phyloP scores from a whole-genome alignment of 2,888 invertebrate species.

The Operophtera brumata region DNA sequence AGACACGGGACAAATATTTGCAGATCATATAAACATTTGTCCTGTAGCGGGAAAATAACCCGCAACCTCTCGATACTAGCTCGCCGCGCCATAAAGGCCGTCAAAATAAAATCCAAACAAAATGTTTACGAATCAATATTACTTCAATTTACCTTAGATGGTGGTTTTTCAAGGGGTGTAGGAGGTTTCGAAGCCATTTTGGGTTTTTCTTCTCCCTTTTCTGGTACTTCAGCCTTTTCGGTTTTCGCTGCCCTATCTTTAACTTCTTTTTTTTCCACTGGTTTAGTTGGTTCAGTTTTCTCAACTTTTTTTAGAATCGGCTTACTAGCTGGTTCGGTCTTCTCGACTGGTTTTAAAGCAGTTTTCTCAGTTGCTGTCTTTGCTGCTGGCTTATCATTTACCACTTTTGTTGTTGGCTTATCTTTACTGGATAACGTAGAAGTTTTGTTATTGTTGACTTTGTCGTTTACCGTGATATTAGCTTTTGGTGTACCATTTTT shows the following conservation, averaged over 20 bases:
- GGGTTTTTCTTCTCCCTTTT: constrained; percentile 55
- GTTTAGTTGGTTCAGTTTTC: constrained; percentile 23
- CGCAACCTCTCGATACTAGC: no score
- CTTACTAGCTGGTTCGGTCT: constrained; percentile 27
- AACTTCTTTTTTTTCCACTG: constrained; percentile 29
- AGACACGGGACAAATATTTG: no score
- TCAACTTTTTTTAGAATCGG: constrained; percentile 27
- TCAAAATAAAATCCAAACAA: no score
- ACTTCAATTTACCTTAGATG: constrained; percentile 59
- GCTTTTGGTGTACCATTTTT: constrained; percentile 51
- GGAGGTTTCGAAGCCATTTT: constrained; percentile 76
- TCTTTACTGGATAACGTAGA: constrained; percentile 38
- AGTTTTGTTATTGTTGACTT: constrained; percentile 37
- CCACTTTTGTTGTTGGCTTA: constrained; percentile 38
- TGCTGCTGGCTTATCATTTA: constrained; percentile 39
- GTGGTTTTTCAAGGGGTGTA: constrained; percentile 60
- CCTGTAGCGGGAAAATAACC: no score
- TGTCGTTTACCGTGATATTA: constrained; percentile 47
- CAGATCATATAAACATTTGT: no score
- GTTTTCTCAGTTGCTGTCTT: constrained; percentile 41
- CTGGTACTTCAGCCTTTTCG: constrained; percentile 43
- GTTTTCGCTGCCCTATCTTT: constrained; percentile 40
- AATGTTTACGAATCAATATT: no score
- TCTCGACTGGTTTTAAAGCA: constrained; percentile 36
- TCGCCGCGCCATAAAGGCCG: no score